These are phyloP conservation scores for Pachypsylla venusta DNA, from an alignment of 1,140 invertebrate species.

Conservation along the genomic window DNA sequence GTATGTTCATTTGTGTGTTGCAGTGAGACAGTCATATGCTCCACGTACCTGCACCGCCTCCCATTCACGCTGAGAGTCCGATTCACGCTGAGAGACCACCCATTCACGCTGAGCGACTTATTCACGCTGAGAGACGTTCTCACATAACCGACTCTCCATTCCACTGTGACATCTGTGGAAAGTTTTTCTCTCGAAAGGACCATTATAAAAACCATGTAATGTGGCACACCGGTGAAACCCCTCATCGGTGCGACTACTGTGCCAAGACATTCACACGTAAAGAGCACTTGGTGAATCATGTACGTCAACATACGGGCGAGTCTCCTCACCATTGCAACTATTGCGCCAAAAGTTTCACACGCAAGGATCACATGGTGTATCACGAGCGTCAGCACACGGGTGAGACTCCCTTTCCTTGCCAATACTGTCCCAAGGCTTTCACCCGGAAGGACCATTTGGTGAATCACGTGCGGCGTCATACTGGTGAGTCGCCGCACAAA, in stretches of 20 bases:
- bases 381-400: slow-evolving; percentile 69
- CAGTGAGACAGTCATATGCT: slow-evolving; percentile 8
- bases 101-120: too few relatives aligned
- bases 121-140: neutral
- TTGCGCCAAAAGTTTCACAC: slow-evolving; percentile 66
- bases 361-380: slow-evolving; percentile 66
- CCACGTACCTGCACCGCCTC: slow-evolving; percentile 4
- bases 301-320: slow-evolving; percentile 60
- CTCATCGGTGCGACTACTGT: slow-evolving; percentile 63
- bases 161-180: slow-evolving; percentile 37
- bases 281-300: slow-evolving; percentile 64
- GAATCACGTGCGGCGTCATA: slow-evolving; percentile 56
- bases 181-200: slow-evolving; percentile 51
- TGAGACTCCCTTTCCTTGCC: slow-evolving; percentile 65
- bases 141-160: slow-evolving; percentile 44
- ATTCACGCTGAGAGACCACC: neutral
- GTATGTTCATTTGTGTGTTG: too few relatives aligned
- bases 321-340: slow-evolving; percentile 73
- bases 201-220: slow-evolving; percentile 48
- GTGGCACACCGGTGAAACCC: slow-evolving; percentile 54
- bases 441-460: slow-evolving; percentile 67
- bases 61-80: neutral
- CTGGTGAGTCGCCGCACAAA: slow-evolving; percentile 42
- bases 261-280: slow-evolving; percentile 66
- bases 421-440: slow-evolving; percentile 67